A percentile compares a stretch with the other conserved stretches of the same genome.
phyloP scores from a whole-genome alignment of 2,113 vertebrate species.

The Proteles cristata region DNA sequence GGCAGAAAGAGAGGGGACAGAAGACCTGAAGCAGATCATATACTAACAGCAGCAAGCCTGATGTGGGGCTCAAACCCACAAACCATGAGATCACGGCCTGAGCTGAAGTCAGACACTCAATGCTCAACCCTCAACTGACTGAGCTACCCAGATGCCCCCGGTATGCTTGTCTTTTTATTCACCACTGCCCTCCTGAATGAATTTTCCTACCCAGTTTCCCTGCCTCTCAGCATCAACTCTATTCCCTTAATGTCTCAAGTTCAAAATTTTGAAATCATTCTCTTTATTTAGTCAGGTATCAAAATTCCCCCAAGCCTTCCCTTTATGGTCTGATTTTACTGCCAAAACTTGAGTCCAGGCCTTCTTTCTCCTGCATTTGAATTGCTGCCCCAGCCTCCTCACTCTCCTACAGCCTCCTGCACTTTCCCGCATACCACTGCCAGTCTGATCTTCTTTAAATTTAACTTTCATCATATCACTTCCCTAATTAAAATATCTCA shows the following conservation, averaged over 20 bases:
- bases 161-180: not conserved
- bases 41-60: no score
- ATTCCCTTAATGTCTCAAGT: constrained; percentile 1
- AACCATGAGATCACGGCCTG: no score
- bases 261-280: constrained; percentile 31
- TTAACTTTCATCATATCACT: constrained; percentile 54
- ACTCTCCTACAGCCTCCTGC: constrained; percentile 43
- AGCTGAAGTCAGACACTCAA: no score
- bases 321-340: not conserved
- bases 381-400: constrained; percentile 30
- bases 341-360: not conserved
- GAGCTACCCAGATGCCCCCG: no score
- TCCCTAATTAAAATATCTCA: constrained; percentile 60
- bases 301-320: constrained; percentile 7
- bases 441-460: constrained; percentile 50
- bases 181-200: not conserved
- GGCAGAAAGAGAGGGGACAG: no score
- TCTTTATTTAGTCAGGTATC: constrained; percentile 14
- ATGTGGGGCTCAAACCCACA: no score
- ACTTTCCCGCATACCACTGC: not conserved
- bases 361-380: not conserved
- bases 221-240: constrained; percentile 7
- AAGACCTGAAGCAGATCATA: no score
- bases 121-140: no score
- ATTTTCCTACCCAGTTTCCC: not conserved